Evolutionary conservation across 2,113 vertebrate species (phyloP), one percentile per base, ranked within the genome.

Genomic region (Oncorhynchus kisutch): DNA sequence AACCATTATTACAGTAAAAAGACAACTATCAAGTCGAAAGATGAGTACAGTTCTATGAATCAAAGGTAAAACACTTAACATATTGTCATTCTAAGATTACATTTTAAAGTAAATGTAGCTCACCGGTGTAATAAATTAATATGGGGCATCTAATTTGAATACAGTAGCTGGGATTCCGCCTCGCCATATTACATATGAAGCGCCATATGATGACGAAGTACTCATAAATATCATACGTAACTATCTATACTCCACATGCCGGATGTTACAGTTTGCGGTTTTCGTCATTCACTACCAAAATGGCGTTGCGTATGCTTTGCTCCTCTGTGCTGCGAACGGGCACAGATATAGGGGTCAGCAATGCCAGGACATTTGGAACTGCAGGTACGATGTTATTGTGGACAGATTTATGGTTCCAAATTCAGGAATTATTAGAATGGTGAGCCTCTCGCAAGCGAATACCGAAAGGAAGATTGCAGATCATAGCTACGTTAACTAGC

Each of bases 221-320:
- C 83, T 79, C 79, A 80, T 6, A 34, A 68, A 12, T n/a, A 34
- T 34, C 2, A 39, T 45, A 67, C 74, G 39, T 14, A 2, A 2
- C 9, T 45, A 8, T 64, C 29, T 31, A 8, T 64, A 12, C 20
- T 9, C 60, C 60, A n/a, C 60, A 16, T 64, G 3, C 20, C 60
- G 60, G 20, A 18, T 11, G 2, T 62, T 49, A 48, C 66, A 7
- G 18, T 45, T 22, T 67, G 22, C 22, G 62, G 2, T 9, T 31
- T 0, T 45, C 60, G 65, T 57, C 20, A 78, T 62, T 45, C 39
- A 45, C 22, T n/a, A 1, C 34, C 86, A 94, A 92, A 74, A 94
- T 94, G 94, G 94, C 93, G 93, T 80, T 90, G 59, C 90, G 88
- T 81, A 54, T 70, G 4, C 57, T 78, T 12, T 45, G 8, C 39